phyloP scores from a whole-genome alignment of 2,113 vertebrate species.

The Neolamprologus longior region DNA sequence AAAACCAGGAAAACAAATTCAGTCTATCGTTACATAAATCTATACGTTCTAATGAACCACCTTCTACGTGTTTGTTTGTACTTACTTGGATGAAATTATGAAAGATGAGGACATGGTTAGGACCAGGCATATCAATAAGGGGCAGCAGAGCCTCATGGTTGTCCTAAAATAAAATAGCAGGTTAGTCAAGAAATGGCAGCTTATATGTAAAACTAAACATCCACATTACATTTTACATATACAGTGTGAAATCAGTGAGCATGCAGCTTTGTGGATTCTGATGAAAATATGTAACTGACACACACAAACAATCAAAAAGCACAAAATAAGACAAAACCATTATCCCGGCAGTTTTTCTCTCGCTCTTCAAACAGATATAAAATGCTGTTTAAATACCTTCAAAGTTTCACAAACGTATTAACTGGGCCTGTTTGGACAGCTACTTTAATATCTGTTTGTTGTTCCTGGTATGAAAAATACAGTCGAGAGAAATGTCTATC shows the following conservation, averaged over 20 bases:
- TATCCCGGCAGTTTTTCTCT: background rate
- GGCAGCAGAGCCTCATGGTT: conserved; percentile 28
- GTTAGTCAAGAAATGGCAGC: background rate
- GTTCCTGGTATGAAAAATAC: background rate
- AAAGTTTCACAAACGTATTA: background rate
- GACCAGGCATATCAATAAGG: conserved; percentile 35
- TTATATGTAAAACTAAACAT: background rate
- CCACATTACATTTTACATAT: background rate
- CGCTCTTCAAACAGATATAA: background rate
- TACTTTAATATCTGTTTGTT: background rate
- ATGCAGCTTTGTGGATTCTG: background rate
- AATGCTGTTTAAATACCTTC: background rate
- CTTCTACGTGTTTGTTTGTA: background rate
- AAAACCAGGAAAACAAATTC: background rate
- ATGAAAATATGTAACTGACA: background rate
- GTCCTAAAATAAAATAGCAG: background rate
- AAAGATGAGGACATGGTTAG: conserved; percentile 20
- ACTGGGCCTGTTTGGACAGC: background rate
- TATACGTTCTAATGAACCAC: background rate
- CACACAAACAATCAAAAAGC: background rate
- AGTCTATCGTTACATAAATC: background rate
- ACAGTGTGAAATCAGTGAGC: background rate
- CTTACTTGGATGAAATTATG: conserved; percentile 38
- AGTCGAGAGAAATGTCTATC: background rate
- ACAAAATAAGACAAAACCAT: background rate